Base-by-base conservation (phyloP, 1,140 invertebrate species). In the Drosophila persimilis region DNA sequence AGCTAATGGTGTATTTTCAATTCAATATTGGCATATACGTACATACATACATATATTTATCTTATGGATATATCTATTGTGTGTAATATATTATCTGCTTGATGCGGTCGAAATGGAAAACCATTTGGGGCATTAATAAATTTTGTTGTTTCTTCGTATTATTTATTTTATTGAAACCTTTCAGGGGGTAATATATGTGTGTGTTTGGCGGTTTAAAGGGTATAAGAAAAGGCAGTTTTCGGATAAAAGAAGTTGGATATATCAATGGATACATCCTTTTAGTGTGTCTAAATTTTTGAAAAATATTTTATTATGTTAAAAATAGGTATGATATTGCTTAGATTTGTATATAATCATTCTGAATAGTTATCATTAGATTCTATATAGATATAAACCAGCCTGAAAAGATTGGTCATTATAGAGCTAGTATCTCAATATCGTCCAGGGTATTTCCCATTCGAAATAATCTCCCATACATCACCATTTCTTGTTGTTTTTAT, bases 1-100 rank as follows among this genome's bases (percentile, higher is more conserved):
- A 56, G 41, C 65, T 69, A 69, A 69, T 69, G 65, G 65, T 64
- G 63, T 41, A 73, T 73, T 73, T 73, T 73, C 69, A 64, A 64
- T 73, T 57, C 53, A 24, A 73, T 56, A 24, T 69, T 20, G 24
- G 51, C 56, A 73, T 64, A 55, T 64, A 53, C 51, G 61, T 39
- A 35, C 2, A 17, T 52, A 46, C 46, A 45, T 5, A 53, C 44
- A 26, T 53, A 22, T 56, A 47, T 13, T 35, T 43, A 35, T 54
- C 11, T 39, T 13, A 13, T 13, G 35, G 35, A 13, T 13, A 39
- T 39, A 39, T 39, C 35, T 39, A 39, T 39, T 39, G 35, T 39
- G 11, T 39, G 9, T 41, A 69, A 62, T 54, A 53, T 60, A 72
- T 62, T 73, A 73, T 56, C 57, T 69, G 63, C 26, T 24, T 22